Conservation (phyloP, 2,888 invertebrate species). For the Neoitamus cyanurus region DNA sequence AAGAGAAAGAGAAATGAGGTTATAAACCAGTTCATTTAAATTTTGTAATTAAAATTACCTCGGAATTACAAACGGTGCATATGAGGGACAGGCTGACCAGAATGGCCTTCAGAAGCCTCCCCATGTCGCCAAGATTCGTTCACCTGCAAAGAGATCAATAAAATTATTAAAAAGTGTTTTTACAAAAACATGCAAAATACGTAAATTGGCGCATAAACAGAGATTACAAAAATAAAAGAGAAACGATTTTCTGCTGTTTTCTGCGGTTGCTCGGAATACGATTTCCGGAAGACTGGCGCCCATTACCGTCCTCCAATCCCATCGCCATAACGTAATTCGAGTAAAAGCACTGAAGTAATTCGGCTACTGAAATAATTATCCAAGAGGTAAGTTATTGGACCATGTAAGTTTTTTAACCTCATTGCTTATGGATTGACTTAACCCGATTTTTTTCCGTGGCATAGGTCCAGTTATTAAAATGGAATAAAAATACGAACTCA, state of each 20-base stretch:
- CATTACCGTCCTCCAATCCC: not conserved
- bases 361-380: constrained; percentile 16
- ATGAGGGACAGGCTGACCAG: constrained; percentile 66
- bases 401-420: constrained; percentile 43
- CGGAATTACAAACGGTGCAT: constrained; percentile 55
- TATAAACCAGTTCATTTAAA: not conserved
- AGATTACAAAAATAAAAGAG: not conserved
- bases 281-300: constrained; percentile 25
- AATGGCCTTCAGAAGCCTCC: constrained; percentile 65
- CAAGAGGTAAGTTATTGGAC: constrained; percentile 29
- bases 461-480: not conserved
- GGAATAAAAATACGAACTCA: too few species aligned
- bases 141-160: constrained; percentile 48
- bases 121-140: constrained; percentile 58
- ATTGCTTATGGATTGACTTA: not conserved
- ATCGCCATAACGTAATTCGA: constrained; percentile 19
- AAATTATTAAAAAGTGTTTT: not conserved
- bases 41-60: constrained; percentile 54
- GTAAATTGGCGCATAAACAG: not conserved
- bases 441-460: not conserved
- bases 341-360: constrained; percentile 39
- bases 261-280: not conserved
- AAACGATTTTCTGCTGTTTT: not conserved
- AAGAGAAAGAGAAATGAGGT: constrained; percentile 50
- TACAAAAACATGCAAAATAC: not conserved